phyloP scores from a whole-genome alignment of 2,797 vertebrate species.

The Lerista edwardsae region DNA sequence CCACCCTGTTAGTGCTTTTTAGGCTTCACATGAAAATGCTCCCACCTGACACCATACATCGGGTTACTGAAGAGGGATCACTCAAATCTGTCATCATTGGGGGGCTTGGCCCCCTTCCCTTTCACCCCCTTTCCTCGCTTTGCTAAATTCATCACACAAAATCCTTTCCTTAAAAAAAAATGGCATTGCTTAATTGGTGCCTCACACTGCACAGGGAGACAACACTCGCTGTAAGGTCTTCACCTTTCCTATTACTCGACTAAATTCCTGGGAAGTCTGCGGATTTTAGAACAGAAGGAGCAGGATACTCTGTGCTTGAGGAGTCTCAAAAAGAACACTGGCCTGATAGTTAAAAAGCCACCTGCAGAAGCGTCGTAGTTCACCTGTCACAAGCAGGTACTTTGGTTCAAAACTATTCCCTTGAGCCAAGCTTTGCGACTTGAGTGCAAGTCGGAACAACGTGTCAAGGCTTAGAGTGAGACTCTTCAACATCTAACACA shows the following conservation, averaged over 20 bases:
- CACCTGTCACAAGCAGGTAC: conserved; percentile 74
- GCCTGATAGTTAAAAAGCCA: conserved; percentile 69
- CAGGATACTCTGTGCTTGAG: conserved; percentile 3
- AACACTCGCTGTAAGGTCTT: conserved; percentile 53
- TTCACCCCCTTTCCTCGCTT: conserved; percentile 38
- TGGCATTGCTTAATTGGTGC: conserved; percentile 61
- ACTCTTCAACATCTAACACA: conserved; percentile 67
- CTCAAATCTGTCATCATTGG: conserved; percentile 52
- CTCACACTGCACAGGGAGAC: conserved; percentile 54
- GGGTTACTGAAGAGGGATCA: conserved; percentile 27
- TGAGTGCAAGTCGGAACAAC: conserved; percentile 69
- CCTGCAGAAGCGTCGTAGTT: conserved; percentile 64
- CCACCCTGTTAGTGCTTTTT: conserved; percentile 54
- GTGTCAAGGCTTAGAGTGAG: conserved; percentile 67
- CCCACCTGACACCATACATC: conserved; percentile 4
- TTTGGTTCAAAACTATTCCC: conserved; percentile 71
- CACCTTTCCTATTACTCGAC: conserved; percentile 55
- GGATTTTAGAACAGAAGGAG: conserved; percentile 52
- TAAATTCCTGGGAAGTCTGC: conserved; percentile 48
- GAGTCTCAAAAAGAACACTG: conserved; percentile 68
- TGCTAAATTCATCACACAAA: conserved; percentile 27
- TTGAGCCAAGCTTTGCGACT: conserved; percentile 60
- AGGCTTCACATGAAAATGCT: conserved; percentile 53
- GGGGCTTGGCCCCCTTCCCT: not conserved
- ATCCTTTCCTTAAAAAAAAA: not conserved